phyloP scores from a whole-genome alignment of 2,113 vertebrate genomes.

The Saimiri boliviensis region DNA sequence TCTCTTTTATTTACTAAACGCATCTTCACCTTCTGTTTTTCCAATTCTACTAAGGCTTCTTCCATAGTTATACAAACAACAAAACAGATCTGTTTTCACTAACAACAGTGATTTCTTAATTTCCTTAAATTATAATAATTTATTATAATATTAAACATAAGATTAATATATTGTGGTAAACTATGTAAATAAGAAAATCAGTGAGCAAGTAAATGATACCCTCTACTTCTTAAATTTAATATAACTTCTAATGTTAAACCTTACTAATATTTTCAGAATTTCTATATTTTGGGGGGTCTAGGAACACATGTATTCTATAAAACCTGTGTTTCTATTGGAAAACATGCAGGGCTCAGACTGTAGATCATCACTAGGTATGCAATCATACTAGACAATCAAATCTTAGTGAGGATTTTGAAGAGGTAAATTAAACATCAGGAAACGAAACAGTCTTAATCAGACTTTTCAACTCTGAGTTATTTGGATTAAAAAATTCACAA shows the following conservation, averaged over 20 bases:
- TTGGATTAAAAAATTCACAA: not conserved
- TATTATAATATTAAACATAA: not conserved
- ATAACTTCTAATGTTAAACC: not conserved
- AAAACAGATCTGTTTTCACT: not conserved
- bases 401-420: not conserved
- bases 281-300: not conserved
- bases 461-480: not conserved
- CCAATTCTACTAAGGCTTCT: not conserved
- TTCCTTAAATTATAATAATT: not conserved
- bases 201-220: not conserved
- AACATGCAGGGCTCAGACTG: fast-evolving
- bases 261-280: not conserved
- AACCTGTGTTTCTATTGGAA: not conserved
- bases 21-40: not conserved
- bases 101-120: not conserved
- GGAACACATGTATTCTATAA: not conserved
- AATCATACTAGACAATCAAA: not conserved
- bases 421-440: not conserved
- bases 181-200: not conserved
- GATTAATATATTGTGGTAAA: not conserved
- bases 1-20: not conserved
- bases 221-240: not conserved
- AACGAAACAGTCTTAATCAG: not conserved
- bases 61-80: not conserved
- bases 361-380: not conserved